Conservation (phyloP, 2,113 vertebrate genomes). For the Scatophagus argus region DNA sequence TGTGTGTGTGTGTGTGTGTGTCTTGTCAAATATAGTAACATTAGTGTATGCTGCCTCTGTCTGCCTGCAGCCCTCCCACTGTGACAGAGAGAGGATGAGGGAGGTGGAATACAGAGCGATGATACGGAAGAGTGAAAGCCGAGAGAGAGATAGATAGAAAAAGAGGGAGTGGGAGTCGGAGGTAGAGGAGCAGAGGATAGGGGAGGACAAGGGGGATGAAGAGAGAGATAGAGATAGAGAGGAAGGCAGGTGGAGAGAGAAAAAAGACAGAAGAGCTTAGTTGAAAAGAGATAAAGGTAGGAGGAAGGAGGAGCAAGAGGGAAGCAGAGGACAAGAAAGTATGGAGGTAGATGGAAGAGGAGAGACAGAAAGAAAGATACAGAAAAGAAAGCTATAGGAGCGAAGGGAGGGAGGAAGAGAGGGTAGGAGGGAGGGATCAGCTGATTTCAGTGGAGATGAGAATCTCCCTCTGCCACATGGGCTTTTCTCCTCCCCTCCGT, state of each 20-base stretch:
- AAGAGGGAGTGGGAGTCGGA: slow-evolving; percentile 31
- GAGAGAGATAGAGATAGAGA: slow-evolving; percentile 15
- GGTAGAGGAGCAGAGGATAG: slow-evolving; percentile 19
- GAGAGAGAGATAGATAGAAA: slow-evolving; percentile 25
- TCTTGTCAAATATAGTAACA: slow-evolving; percentile 85
- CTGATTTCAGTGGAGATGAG: slow-evolving; percentile 77
- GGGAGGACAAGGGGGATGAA: slow-evolving; percentile 26
- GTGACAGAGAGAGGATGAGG: slow-evolving; percentile 75
- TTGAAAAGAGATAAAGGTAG: slow-evolving; percentile 32
- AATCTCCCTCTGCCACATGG: slow-evolving; percentile 79
- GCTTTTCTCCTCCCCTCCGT: slow-evolving; percentile 74
- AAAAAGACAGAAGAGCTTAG: slow-evolving; percentile 23
- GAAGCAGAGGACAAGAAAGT: slow-evolving; percentile 22
- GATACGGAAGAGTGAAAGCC: slow-evolving; percentile 57
- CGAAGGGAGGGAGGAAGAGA: background rate
- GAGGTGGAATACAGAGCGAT: slow-evolving; percentile 69
- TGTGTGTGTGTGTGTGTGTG: slow-evolving; percentile 56
- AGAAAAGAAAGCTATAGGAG: slow-evolving; percentile 30
- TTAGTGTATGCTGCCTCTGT: slow-evolving; percentile 80
- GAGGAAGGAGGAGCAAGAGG: slow-evolving; percentile 32
- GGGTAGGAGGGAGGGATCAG: slow-evolving; percentile 60
- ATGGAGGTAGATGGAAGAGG: slow-evolving; percentile 27
- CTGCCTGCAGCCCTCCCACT: slow-evolving; percentile 77
- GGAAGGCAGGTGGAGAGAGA: slow-evolving; percentile 13
- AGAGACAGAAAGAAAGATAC: slow-evolving; percentile 10